Conservation (phyloP, 2,888 invertebrate genomes). For the Fragum sueziense region DNA sequence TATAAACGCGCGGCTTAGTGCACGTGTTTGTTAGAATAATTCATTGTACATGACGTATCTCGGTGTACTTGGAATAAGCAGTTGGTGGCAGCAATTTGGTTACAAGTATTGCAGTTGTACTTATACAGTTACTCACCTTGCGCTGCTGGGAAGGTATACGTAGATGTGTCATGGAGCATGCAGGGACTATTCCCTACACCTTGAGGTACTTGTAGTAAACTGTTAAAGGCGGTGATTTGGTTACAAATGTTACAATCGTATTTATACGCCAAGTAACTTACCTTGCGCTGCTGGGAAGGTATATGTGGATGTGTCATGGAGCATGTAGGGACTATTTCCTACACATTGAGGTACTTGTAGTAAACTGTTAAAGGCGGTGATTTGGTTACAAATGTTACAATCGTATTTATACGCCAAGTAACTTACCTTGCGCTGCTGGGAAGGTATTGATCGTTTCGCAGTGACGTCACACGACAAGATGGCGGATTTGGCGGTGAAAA, state of each 20-base stretch:
- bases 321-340: constrained; percentile 62
- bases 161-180: constrained; percentile 70
- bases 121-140: constrained; percentile 73
- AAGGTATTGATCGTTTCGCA: no score
- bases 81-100: no score
- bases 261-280: constrained; percentile 35
- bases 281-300: constrained; percentile 70
- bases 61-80: no score
- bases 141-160: constrained; percentile 68
- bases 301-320: constrained; percentile 70
- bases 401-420: neutral
- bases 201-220: constrained; percentile 71
- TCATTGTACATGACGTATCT: no score
- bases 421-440: constrained; percentile 70
- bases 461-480: no score
- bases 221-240: constrained; percentile 73
- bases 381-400: constrained; percentile 63
- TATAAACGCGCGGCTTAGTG: no score
- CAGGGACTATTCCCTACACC: constrained; percentile 61
- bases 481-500: no score
- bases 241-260: constrained; percentile 49
- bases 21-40: no score
- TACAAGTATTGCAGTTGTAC: no score
- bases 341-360: constrained; percentile 70
- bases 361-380: constrained; percentile 71